phyloP scores from a whole-genome alignment of 2,113 vertebrate species.

The Dasypus novemcinctus region DNA sequence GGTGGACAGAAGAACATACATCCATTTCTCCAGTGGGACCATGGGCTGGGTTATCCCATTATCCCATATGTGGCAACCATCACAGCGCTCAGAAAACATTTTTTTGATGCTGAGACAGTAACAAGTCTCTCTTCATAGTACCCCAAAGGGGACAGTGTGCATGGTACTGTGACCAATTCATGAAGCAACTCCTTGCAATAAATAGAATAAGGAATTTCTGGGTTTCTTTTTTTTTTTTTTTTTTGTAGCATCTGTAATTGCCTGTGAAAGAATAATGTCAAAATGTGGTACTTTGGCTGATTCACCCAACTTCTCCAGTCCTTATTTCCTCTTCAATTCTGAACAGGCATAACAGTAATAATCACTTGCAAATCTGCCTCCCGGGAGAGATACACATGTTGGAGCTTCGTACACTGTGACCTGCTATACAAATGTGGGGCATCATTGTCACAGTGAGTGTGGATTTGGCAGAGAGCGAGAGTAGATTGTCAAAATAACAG shows the following conservation, averaged over 20 bases:
- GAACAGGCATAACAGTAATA: neutral
- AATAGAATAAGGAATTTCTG: neutral
- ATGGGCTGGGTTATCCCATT: rapidly evolving
- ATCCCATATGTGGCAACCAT: neutral
- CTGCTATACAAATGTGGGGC: neutral
- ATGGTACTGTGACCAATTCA: too few relatives aligned
- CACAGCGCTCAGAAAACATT: neutral
- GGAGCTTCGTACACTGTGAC: neutral
- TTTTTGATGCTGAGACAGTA: neutral
- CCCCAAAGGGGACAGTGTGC: neutral
- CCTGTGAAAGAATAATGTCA: neutral
- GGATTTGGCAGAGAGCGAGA: neutral
- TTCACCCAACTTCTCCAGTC: neutral
- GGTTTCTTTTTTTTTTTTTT: neutral
- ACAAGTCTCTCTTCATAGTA: neutral
- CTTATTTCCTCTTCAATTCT: neutral
- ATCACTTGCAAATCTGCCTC: neutral
- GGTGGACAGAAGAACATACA: neutral
- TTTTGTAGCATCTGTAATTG: neutral
- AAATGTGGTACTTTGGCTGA: neutral
- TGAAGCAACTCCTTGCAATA: neutral
- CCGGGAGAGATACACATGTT: neutral
- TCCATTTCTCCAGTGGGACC: neutral
- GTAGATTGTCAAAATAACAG: neutral
- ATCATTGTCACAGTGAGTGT: neutral